Conservation (phyloP, 1,140 invertebrate genomes). For the Anastrepha obliqua region DNA sequence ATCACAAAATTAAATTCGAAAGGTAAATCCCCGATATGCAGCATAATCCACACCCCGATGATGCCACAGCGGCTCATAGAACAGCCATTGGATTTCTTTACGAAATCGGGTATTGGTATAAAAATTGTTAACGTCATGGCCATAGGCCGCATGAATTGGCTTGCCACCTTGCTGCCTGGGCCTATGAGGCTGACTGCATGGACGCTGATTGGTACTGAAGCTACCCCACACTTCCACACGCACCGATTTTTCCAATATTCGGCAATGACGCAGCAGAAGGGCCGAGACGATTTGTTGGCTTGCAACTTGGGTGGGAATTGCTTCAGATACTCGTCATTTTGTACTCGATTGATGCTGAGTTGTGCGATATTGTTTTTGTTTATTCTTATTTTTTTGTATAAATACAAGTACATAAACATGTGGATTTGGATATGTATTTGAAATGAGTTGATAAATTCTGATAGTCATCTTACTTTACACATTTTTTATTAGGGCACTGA, state of each 20-base stretch:
- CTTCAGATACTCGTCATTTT: neutral
- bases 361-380: neutral
- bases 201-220: neutral
- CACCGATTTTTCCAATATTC: conserved; percentile 67
- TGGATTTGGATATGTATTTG: too few species aligned
- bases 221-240: neutral
- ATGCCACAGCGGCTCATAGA: neutral
- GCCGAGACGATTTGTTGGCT: neutral
- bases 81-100: neutral
- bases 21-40: conserved; percentile 70
- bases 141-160: neutral
- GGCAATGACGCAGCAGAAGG: conserved; percentile 63
- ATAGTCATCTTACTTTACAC: too few species aligned
- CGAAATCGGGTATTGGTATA: neutral
- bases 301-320: conserved; percentile 38
- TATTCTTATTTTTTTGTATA: neutral
- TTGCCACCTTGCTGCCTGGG: neutral
- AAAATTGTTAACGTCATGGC: neutral
- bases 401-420: neutral
- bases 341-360: neutral
- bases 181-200: neutral
- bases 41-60: conserved; percentile 59
- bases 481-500: too few species aligned
- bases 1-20: conserved; percentile 73
- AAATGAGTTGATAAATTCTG: too few species aligned